Evolutionary conservation across 2,888 invertebrate genomes (phyloP), one percentile per base, ranked within the genome.

Genomic region (Drosophila incognita): DNA sequence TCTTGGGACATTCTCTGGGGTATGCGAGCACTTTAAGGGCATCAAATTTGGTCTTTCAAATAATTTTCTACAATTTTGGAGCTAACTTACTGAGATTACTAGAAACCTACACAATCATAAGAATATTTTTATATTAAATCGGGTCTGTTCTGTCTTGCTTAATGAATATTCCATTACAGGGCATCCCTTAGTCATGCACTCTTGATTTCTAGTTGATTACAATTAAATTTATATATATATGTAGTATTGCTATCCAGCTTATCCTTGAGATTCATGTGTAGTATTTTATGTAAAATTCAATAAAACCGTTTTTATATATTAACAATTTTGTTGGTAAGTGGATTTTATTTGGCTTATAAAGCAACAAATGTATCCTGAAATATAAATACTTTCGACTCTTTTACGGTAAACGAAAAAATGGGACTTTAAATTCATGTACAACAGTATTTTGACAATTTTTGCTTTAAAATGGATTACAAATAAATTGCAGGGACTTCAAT

Each of bases 401-500:
- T 10, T 2, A 29, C 6, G 29, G 0, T 11, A 29, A n/a, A 29
- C 1, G 10, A 7, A 29, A 29, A 27, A 38, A 10, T 11, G 15
- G 0, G n/a, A 6, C 3, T 18, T 29, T 21, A 24, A 51, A 40
- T 40, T 49, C 11, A 68, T 33, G 31, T 48, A 18, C 11, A 29
- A 6, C 1, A 2, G 15, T 18, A 29, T 35, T 58, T 24, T 4
- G n/a, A 38, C 15, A 10, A 38, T 46, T 49, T 40, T 49, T 36
- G n/a, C 24, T 21, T 29, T 24, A n/a, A 42, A 58, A 69, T 42
- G 7, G 13, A 13, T 0, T 48, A 53, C 40, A 31, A 71, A 58
- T 54, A 27, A 56, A 62, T 24, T 57, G 52, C 42, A 46, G 5
- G 4, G 13, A 51, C 35, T 51, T n/a, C 6, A 48, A 38, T 54